Evolutionary conservation across 2,797 vertebrate species (phyloP), one percentile per base, ranked within the genome.

Genomic region (Strix occidentalis): DNA sequence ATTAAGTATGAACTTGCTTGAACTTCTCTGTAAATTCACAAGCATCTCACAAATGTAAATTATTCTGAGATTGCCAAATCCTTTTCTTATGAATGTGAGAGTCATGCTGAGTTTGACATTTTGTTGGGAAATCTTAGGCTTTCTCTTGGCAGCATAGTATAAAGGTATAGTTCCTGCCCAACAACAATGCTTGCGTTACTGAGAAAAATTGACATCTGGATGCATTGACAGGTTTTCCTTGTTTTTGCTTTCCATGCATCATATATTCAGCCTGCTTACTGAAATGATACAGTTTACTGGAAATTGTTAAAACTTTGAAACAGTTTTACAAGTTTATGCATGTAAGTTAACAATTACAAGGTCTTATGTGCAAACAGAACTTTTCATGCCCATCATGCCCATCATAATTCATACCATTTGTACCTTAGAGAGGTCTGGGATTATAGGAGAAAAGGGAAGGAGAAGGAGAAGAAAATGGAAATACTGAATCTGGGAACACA

Each of bases 61-160:
- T 90, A 76, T 89, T 94, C 88, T 84, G 65, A 89, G 89, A 92
- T 96, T 97, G 94, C 97, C 96, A 97, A 97, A 97, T 93, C 93
- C 33, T 91, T 41, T 65, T 89, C 96, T 97, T 97, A 70, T 89
- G 95, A 97, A 93, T 72, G 37, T 24, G 18, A 70, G 95, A 95
- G 95, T 96, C 64, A 66, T 80, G 88, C 84, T 74, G 96, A 97
- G 88, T 95, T 93, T 91, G 85, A 90, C 50, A 63, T 93, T 97
- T 97, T 96, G 85, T 95, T 96, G 94, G 96, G 96, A 98, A 97
- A 96, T 78, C 70, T 77, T 88, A 71, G 90, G 63, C 61, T 96
- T 94, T 95, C 64, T 90, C 72, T 96, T 91, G 86, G 90, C 94
- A 89, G 69, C 0, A 0, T 56, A 60, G 83, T 93, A 60, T 61